Base-by-base conservation (phyloP, 2,113 vertebrate species). In the Myrmecobius fasciatus region DNA sequence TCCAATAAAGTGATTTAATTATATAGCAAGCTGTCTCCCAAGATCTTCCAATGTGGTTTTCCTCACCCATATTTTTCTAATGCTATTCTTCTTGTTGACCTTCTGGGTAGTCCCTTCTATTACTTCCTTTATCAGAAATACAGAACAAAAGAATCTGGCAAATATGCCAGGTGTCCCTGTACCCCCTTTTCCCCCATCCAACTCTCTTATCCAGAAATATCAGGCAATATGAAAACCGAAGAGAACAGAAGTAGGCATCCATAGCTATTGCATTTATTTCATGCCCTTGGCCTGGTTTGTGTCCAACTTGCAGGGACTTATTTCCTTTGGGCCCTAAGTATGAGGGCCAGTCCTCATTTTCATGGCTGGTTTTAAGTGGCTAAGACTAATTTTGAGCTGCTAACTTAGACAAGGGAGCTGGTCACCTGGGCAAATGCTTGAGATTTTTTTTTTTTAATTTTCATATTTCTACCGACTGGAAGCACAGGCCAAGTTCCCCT, bases 401-500 rank as follows among this genome's bases (percentile, higher is more conserved):
- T 97, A 96, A 97, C 97, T 96, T 91, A 94, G 94, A 94, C 52
- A 97, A 94, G 93, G 92, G 96, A 98, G 94, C n/a, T 53, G 91
- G 95, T 95, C 97, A 96, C 98, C 97, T 98, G 98, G 67, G 95
- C 96, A 97, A 97, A 96, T 24, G 53, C 95, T 97, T 97, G 95
- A 97, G 95, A 95, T 94, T 98, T 97, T n/a, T 75, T 36, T 75
- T 24, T 83, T 83, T 83, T 83, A 43, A n/a, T 83, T 83, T 98
- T 47, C 96, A 83, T 92, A 95, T 94, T 95, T 95, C 95, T 56
- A 94, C 94, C 56, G 52, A 95, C 95, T 96, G 48, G 51, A 96
- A 97, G 96, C 53, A 51, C 93, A 97, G 97, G 98, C 98, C 98
- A 98, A 98, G 96, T 97, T 97, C 96, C 97, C 96, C 97, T 98